A percentile compares a stretch with the other conserved stretches of the same genome.
Conservation (phyloP, 2,888 invertebrate species). For the Idaea straminata region DNA sequence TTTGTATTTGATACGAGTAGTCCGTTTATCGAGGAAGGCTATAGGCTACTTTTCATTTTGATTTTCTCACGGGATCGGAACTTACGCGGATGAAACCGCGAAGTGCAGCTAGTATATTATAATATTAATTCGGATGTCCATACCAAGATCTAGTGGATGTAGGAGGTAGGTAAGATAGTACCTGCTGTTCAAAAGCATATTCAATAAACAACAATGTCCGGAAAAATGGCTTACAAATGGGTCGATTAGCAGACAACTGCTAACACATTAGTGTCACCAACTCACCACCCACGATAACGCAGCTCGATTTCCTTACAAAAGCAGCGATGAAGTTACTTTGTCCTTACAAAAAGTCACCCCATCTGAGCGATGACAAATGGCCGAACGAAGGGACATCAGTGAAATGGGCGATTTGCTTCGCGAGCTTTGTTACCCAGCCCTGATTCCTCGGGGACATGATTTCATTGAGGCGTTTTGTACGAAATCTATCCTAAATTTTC, state of each 20-base stretch:
- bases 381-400: conserved; percentile 52
- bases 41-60: too few relatives aligned
- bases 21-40: too few relatives aligned
- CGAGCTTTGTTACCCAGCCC: conserved; percentile 27
- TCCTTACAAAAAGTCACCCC: conserved; percentile 73
- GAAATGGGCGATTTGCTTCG: conserved; percentile 67
- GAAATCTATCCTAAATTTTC: conserved; percentile 17
- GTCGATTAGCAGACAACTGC: conserved; percentile 50
- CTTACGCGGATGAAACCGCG: too few relatives aligned
- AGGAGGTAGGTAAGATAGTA: too few relatives aligned
- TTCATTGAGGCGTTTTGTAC: conserved; percentile 31
- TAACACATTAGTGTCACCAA: conserved; percentile 54
- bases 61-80: too few relatives aligned
- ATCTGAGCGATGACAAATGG: conserved; percentile 76
- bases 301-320: conserved; percentile 65
- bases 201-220: conserved; percentile 14
- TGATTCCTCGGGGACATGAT: conserved; percentile 28
- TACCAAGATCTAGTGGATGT: too few relatives aligned
- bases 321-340: conserved; percentile 65
- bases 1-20: too few relatives aligned
- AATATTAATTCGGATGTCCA: too few relatives aligned
- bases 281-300: conserved; percentile 49
- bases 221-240: conserved; percentile 48
- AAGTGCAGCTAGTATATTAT: too few relatives aligned
- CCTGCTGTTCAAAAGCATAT: too few relatives aligned